Conservation (phyloP, 2,113 vertebrate genomes). For the Cathartes aura region DNA sequence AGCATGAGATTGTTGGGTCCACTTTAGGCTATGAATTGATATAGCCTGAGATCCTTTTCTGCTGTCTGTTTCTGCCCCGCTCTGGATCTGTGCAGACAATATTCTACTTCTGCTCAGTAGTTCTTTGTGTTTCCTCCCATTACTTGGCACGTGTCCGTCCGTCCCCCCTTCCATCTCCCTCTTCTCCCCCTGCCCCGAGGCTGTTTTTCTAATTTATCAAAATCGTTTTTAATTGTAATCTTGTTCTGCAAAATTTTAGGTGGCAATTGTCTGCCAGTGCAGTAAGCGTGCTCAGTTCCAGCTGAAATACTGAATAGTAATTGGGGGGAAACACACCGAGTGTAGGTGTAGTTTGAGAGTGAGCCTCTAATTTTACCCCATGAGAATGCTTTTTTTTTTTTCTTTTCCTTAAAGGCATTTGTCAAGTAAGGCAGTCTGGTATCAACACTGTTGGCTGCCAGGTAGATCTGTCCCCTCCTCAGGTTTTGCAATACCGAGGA, state of each 20-base stretch:
- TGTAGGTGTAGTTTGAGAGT: background rate
- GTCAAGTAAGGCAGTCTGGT: background rate
- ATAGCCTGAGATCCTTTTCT: background rate
- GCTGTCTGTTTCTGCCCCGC: background rate
- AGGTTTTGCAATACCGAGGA: background rate
- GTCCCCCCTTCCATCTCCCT: background rate
- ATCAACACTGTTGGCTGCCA: background rate
- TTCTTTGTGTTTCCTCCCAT: background rate
- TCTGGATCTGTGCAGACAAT: background rate
- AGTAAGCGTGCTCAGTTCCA: background rate
- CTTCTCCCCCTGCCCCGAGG: background rate
- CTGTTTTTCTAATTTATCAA: background rate
- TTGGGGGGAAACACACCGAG: accelerated
- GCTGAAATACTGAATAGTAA: background rate
- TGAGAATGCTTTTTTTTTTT: background rate
- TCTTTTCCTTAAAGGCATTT: background rate
- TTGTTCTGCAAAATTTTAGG: background rate
- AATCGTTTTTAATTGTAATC: background rate
- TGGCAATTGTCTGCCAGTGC: background rate
- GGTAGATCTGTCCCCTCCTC: background rate
- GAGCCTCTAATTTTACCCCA: background rate
- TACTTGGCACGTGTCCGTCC: background rate
- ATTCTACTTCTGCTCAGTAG: background rate
- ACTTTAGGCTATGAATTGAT: background rate
- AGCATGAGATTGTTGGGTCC: background rate